These are phyloP conservation scores for Melanaphis sacchari DNA, from an alignment of 1,140 invertebrate species.

Conservation along the genomic window DNA sequence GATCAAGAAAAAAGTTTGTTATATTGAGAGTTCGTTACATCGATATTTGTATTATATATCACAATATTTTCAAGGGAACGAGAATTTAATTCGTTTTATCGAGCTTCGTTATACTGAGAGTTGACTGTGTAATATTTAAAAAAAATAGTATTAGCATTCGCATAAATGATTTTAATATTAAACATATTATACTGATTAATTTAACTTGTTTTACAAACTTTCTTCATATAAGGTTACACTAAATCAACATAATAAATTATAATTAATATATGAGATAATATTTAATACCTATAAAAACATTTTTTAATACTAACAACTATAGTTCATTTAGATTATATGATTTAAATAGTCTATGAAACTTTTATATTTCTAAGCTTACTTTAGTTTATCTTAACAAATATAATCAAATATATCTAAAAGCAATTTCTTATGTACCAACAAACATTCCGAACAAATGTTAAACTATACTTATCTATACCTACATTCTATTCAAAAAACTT, in stretches of 20 bases:
- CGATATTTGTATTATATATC: too few relatives aligned
- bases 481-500: neutral
- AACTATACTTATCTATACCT: neutral
- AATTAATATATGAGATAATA: neutral
- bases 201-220: neutral
- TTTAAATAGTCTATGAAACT: neutral
- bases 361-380: neutral
- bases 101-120: too few relatives aligned
- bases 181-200: neutral
- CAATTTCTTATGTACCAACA: neutral
- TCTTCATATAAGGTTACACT: neutral
- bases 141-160: neutral
- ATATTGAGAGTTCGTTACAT: too few relatives aligned
- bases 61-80: too few relatives aligned
- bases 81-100: too few relatives aligned
- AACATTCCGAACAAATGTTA: neutral
- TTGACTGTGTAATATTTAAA: too few relatives aligned
- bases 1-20: too few relatives aligned
- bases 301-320: neutral
- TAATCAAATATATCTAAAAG: neutral
- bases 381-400: neutral
- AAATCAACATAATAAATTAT: neutral
- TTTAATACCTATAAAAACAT: too few relatives aligned
- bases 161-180: neutral
- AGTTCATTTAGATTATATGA: neutral